Evolutionary conservation across 2,888 invertebrate genomes (phyloP).

Genomic region (Eupithecia tripunctaria): DNA sequence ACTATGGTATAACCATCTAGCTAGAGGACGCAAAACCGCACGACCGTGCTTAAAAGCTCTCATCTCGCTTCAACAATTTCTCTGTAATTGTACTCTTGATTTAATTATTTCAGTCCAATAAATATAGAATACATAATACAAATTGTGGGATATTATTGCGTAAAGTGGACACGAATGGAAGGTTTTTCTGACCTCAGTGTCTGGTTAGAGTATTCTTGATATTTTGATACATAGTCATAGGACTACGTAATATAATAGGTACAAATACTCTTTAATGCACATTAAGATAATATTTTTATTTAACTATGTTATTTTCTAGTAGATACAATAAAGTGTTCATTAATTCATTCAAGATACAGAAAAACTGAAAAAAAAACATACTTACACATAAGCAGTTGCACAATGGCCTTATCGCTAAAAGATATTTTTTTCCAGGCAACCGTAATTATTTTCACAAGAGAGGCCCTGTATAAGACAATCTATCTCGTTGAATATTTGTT

Average conservation of each 20-base stretch:
- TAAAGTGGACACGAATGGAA: neutral
- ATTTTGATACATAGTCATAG: neutral
- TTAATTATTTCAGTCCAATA: constrained; percentile 9
- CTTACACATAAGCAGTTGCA: too few relatives aligned
- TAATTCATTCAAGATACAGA: too few relatives aligned
- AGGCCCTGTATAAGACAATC: neutral
- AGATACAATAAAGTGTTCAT: too few relatives aligned
- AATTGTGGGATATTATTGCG: constrained; percentile 1
- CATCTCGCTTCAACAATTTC: constrained; percentile 46
- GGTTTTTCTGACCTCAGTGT: neutral
- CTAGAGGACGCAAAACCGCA: constrained; percentile 50
- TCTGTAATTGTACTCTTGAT: constrained; percentile 35
- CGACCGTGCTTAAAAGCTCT: constrained; percentile 47
- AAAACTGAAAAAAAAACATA: too few relatives aligned
- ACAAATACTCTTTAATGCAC: too few relatives aligned
- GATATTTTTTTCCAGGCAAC: too few relatives aligned
- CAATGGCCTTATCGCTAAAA: too few relatives aligned
- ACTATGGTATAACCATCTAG: constrained; percentile 25
- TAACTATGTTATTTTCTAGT: too few relatives aligned
- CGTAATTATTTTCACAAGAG: too few relatives aligned
- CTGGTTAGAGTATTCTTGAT: neutral
- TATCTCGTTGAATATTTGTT: neutral
- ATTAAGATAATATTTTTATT: too few relatives aligned
- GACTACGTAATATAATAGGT: too few relatives aligned
- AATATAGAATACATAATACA: constrained; percentile 3